phyloP scores from a whole-genome alignment of 2,888 invertebrate species.

The Apamea sordens region DNA sequence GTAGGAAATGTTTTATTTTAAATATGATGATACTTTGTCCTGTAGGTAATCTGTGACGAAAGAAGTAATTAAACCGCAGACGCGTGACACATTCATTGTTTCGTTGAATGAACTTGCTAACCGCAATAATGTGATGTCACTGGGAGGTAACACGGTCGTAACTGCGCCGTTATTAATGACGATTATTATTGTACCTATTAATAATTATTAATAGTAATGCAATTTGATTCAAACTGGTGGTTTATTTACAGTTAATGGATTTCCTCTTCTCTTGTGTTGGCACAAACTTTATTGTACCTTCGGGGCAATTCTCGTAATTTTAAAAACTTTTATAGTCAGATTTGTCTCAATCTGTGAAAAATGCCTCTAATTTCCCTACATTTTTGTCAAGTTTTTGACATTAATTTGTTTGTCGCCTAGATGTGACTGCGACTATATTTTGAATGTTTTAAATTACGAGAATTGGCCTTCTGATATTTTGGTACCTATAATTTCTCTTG shows the following conservation, averaged over 20 bases:
- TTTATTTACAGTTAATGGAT: conserved; percentile 22
- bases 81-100: conserved; percentile 7
- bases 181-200: background rate
- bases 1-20: background rate
- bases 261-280: background rate
- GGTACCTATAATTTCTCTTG: background rate
- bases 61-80: conserved; percentile 16
- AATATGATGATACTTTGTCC: background rate
- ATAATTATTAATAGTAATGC: conserved; percentile 19
- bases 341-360: too few species aligned
- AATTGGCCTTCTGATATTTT: background rate
- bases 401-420: too few species aligned
- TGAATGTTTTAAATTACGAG: too few species aligned
- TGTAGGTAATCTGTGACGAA: conserved; percentile 13
- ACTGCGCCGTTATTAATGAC: conserved; percentile 3
- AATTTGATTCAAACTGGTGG: conserved; percentile 9
- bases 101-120: conserved; percentile 33
- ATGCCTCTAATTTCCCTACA: too few species aligned
- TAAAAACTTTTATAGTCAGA: too few species aligned
- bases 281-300: background rate
- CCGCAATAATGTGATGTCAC: conserved; percentile 36
- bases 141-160: background rate
- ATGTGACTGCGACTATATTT: too few species aligned
- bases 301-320: too few species aligned
- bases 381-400: too few species aligned